Conservation (phyloP, 2,797 vertebrate species). For the Spheniscus humboldti region DNA sequence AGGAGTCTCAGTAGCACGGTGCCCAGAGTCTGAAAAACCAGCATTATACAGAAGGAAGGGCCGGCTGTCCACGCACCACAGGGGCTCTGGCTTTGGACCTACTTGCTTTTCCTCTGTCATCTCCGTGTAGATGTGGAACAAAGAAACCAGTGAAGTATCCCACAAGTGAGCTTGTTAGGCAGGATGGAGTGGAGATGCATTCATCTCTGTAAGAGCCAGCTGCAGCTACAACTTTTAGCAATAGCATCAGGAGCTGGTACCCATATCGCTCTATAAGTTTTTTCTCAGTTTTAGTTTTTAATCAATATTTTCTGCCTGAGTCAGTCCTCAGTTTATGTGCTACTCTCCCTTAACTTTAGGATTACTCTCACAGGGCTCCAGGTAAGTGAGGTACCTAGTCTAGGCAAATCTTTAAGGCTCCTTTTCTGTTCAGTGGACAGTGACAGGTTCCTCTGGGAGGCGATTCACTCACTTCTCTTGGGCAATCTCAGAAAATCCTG, state of each 20-base stretch:
- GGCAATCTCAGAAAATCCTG: not conserved
- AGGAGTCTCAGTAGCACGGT: not conserved
- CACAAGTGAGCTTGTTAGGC: not conserved
- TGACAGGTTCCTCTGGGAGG: not conserved
- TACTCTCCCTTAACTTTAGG: not conserved
- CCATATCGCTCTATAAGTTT: not conserved
- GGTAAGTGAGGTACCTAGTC: not conserved
- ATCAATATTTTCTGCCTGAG: not conserved
- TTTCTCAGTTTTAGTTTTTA: not conserved
- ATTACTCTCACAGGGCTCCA: not conserved
- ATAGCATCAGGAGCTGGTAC: not conserved
- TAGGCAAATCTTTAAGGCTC: not conserved
- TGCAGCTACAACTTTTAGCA: not conserved
- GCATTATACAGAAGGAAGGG: not conserved
- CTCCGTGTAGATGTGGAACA: not conserved
- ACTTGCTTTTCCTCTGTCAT: not conserved
- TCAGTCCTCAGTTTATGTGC: not conserved
- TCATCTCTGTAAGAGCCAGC: not conserved
- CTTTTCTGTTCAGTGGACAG: not conserved
- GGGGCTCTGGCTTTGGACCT: not conserved
- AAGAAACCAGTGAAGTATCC: not conserved
- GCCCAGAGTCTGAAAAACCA: fast-evolving
- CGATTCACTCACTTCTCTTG: not conserved
- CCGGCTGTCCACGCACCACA: not conserved
- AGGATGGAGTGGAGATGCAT: not conserved